Percentiles rank a stretch among this genome's conserved stretches.
These are phyloP conservation scores for Hylia prasina DNA, from an alignment of 2,113 vertebrate genomes.

Conservation along the genomic window DNA sequence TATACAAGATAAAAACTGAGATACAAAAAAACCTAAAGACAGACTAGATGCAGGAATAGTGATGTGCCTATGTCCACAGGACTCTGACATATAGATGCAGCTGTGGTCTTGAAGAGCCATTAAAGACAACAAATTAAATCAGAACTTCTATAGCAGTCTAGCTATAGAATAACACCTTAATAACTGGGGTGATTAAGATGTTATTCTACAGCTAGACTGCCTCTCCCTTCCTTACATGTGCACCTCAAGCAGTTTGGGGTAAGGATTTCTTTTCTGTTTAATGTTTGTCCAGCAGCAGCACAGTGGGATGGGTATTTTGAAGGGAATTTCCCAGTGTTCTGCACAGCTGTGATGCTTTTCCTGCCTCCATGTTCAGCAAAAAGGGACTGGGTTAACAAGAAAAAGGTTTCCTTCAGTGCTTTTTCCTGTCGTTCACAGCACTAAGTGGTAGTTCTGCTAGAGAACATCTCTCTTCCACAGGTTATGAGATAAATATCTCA, in stretches of 20 bases:
- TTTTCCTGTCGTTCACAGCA: background rate
- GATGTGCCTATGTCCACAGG: background rate
- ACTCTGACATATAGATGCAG: background rate
- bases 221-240: background rate
- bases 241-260: background rate
- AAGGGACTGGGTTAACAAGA: background rate
- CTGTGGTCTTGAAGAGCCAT: background rate
- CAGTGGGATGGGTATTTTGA: background rate
- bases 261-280: background rate
- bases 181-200: background rate
- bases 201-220: background rate
- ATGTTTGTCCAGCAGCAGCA: background rate
- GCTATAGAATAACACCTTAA: background rate
- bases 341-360: background rate
- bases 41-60: background rate
- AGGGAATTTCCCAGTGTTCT: background rate
- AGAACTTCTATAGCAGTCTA: background rate
- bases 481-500: background rate
- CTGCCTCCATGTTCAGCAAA: background rate
- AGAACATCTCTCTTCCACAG: background rate
- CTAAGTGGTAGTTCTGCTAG: background rate
- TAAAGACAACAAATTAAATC: background rate
- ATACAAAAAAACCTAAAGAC: background rate
- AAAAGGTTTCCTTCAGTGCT: background rate
- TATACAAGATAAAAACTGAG: constrained; percentile 16